Evolutionary conservation across 92 coral and sea anemone genomes (phyloP), one percentile per base, ranked within the genome.

Genomic region (Desmophyllum pertusum): DNA sequence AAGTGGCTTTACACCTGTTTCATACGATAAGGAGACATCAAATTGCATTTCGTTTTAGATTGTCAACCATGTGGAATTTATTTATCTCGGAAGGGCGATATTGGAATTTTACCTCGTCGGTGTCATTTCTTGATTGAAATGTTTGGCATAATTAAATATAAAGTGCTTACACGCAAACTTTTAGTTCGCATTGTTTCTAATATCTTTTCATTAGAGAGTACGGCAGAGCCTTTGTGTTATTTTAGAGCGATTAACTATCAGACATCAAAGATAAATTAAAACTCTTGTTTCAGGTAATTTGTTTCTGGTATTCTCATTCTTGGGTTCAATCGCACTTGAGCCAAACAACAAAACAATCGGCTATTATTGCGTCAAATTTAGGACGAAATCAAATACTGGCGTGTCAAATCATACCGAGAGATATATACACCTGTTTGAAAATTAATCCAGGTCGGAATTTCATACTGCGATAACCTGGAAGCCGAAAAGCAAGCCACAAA

Each of bases 111-210:
- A 55, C 76, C 69, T 70, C 19, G 45, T 6, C 41, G 68, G 67
- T 51, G 70, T 36, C 73, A 35, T 19, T n/a, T 1, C 76, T 68
- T 23, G 84, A 68, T 80, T 82, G 70, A 72, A 82, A 82, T 82
- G 70, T 70, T 70, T 70, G 78, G 71, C 86, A 82, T 82, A 71
- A 82, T 82, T 55, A 30, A 65, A 41, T 82, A 42, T n/a, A n/a
- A n/a, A 57, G 51, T 40, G 86, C 75, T 21, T 53, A 55, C 86
- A 82, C 86, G 86, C 86, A 82, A 82, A 72, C 79, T 82, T 53
- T 18, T 40, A 42, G 53, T 80, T 80, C 46, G 10, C 21, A 29
- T 64, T 78, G 57, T 42, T 62, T 53, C 55, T 11, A 10, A 64
- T 33, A 79, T 33, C 11, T 79, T 46, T 79, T 23, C 62, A 18